Evolutionary conservation across 2,113 vertebrate genomes (phyloP).

Genomic region (Prinia subflava): DNA sequence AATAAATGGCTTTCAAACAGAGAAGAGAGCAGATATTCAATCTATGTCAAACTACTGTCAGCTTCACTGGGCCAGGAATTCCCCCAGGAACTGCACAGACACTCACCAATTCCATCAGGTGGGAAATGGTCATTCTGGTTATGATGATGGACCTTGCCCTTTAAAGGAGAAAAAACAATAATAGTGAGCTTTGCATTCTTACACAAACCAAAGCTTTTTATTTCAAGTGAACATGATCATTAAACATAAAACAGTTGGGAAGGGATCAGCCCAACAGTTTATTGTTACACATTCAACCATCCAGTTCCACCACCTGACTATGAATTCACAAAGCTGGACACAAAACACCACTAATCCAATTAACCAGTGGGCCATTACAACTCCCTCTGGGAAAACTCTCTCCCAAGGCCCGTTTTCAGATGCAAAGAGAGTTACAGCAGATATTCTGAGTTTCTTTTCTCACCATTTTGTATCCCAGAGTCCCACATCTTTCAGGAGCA

Average conservation of each 20-base stretch:
- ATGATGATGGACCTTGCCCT: constrained; percentile 89
- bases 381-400: not conserved
- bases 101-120: constrained; percentile 93
- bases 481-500: not conserved
- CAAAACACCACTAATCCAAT: not conserved
- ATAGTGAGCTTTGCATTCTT: not conserved
- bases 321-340: not conserved
- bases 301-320: not conserved
- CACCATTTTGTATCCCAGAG: not conserved
- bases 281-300: not conserved
- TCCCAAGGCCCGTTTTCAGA: not conserved
- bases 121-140: constrained; percentile 92
- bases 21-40: not conserved
- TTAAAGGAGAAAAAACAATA: constrained; percentile 28
- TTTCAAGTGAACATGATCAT: not conserved
- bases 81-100: not conserved
- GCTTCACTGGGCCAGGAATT: not conserved
- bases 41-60: not conserved
- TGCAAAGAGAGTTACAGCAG: not conserved
- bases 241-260: not conserved
- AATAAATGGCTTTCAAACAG: not conserved
- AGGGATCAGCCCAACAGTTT: not conserved
- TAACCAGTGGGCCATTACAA: not conserved
- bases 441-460: not conserved
- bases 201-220: not conserved